Percentiles rank a stretch among this genome's conserved stretches.
phyloP scores from a whole-genome alignment of 1,140 invertebrate genomes.

The Phocides pigmalion region DNA sequence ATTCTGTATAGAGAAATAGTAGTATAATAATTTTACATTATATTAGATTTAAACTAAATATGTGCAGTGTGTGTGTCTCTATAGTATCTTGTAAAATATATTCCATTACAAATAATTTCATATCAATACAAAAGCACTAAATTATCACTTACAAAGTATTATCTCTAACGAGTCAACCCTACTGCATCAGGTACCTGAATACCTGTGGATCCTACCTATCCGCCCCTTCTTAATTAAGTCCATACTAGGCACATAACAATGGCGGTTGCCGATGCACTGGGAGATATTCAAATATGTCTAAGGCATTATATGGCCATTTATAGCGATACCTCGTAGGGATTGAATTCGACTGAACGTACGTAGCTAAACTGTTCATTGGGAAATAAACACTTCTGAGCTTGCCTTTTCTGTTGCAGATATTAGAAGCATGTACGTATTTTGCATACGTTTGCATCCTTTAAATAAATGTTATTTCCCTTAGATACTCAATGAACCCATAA shows the following conservation, averaged over 20 bases:
- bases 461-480: neutral
- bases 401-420: conserved; percentile 28
- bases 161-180: conserved; percentile 40
- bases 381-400: conserved; percentile 21
- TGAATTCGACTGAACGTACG: conserved; percentile 52
- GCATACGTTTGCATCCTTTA: conserved; percentile 20
- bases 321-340: conserved; percentile 61
- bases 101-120: too few relatives aligned
- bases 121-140: neutral
- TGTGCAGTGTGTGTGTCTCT: too few relatives aligned
- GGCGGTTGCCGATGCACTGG: conserved; percentile 68
- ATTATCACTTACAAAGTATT: conserved; percentile 22
- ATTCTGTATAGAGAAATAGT: too few relatives aligned
- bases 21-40: too few relatives aligned
- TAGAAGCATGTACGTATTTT: conserved; percentile 20
- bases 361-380: conserved; percentile 50
- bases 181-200: conserved; percentile 57
- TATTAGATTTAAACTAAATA: too few relatives aligned
- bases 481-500: too few relatives aligned
- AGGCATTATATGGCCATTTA: conserved; percentile 76
- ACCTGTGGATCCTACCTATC: conserved; percentile 74
- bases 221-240: conserved; percentile 78
- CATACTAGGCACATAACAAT: conserved; percentile 79
- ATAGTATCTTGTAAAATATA: too few relatives aligned
- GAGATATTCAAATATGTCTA: conserved; percentile 83